Conservation (phyloP, 2,113 vertebrate genomes). For the Tachycineta bicolor region DNA sequence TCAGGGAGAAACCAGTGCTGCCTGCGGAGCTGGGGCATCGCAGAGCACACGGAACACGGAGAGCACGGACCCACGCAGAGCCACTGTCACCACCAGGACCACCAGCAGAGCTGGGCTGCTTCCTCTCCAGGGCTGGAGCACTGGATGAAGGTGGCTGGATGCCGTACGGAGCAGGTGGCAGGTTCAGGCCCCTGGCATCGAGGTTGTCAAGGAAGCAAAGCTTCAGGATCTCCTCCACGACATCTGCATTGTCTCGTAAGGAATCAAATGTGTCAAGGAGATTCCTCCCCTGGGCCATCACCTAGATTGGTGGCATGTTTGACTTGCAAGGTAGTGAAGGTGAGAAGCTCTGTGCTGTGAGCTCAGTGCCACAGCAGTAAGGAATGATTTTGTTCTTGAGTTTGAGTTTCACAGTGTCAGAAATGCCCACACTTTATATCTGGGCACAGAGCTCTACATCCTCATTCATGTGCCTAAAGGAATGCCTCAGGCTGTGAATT, state of each 20-base stretch:
- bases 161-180: neutral
- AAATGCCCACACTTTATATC: neutral
- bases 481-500: neutral
- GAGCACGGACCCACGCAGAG: fast-evolving
- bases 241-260: neutral
- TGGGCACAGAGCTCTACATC: neutral
- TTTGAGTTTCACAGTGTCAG: neutral
- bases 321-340: neutral
- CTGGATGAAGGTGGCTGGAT: fast-evolving
- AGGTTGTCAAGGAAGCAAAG: slow-evolving; percentile 19
- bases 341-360: neutral
- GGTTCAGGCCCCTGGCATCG: neutral
- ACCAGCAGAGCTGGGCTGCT: neutral
- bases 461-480: neutral
- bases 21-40: fast-evolving
- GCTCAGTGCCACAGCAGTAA: neutral
- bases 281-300: neutral
- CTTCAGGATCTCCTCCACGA: neutral
- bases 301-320: neutral
- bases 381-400: neutral
- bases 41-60: neutral
- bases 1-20: neutral
- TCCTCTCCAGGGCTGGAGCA: neutral
- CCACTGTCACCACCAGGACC: neutral
- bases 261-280: neutral